These are phyloP conservation scores for Xestia rhomboidea DNA, from an alignment of 2,888 invertebrate genomes.

Conservation along the genomic window DNA sequence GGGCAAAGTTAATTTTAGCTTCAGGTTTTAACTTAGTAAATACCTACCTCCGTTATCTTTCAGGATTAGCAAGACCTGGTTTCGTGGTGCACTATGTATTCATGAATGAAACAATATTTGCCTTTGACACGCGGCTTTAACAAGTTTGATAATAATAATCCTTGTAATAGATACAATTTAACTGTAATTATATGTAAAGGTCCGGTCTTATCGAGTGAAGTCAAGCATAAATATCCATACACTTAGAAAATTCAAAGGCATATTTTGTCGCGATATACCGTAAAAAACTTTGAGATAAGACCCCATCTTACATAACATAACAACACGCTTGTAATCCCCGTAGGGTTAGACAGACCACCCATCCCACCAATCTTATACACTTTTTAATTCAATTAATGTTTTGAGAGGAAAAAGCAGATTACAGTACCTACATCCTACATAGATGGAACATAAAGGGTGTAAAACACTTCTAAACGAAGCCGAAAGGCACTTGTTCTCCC, in stretches of 20 bases:
- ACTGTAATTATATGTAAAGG: not conserved
- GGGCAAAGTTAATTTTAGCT: slow-evolving; percentile 7
- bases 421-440: no score
- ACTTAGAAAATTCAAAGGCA: not conserved
- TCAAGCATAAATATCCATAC: not conserved
- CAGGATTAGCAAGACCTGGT: slow-evolving; percentile 11
- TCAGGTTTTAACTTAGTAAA: slow-evolving; percentile 1
- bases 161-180: not conserved
- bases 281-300: not conserved
- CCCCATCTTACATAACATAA: no score
- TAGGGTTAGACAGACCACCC: no score
- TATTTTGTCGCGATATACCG: not conserved
- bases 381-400: not conserved
- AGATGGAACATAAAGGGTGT: no score
- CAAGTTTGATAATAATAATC: not conserved
- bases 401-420: not conserved
- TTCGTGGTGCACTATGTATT: slow-evolving; percentile 11
- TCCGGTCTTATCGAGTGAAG: not conserved
- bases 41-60: slow-evolving; percentile 5
- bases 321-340: no score
- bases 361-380: no score
- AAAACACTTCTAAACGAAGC: no score
- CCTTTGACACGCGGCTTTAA: not conserved
- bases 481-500: no score
- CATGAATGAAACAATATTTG: slow-evolving; percentile 15